Percentiles rank a stretch among this genome's conserved stretches.
Evolutionary conservation across 2,888 invertebrate species (phyloP).

Genomic region (Apamea crenata): DNA sequence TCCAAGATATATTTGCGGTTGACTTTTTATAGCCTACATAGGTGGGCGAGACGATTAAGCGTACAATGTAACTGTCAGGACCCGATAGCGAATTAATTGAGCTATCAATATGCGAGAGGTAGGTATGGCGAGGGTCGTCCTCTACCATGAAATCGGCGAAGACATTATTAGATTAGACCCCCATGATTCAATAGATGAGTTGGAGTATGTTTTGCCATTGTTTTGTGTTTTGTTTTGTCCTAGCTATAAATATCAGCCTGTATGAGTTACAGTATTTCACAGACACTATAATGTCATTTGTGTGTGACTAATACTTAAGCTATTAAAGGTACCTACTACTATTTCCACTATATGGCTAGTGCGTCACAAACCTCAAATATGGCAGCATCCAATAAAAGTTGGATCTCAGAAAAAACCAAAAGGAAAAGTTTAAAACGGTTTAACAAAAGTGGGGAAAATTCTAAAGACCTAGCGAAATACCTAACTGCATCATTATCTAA

Average conservation of each 20-base stretch:
- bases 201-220: not conserved
- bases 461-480: not conserved
- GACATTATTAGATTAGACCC: constrained; percentile 22
- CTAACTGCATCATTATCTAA: not conserved
- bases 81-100: constrained; percentile 64
- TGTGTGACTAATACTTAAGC: not conserved
- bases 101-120: constrained; percentile 71
- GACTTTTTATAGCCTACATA: constrained; percentile 48
- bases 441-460: not conserved
- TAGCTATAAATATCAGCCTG: not conserved
- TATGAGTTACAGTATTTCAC: not conserved
- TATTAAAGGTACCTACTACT: not conserved
- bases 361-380: constrained; percentile 12
- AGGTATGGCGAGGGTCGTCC: constrained; percentile 26
- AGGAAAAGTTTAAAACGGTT: not conserved
- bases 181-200: constrained; percentile 16
- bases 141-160: constrained; percentile 18
- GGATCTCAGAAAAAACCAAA: constrained; percentile 8
- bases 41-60: constrained; percentile 58
- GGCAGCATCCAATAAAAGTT: not conserved
- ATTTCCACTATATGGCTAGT: not conserved
- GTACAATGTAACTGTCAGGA: constrained; percentile 55
- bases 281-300: not conserved
- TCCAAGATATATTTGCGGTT: constrained; percentile 25
- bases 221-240: not conserved